Conservation (phyloP, 2,113 vertebrate genomes). For the Carassius carassius region DNA sequence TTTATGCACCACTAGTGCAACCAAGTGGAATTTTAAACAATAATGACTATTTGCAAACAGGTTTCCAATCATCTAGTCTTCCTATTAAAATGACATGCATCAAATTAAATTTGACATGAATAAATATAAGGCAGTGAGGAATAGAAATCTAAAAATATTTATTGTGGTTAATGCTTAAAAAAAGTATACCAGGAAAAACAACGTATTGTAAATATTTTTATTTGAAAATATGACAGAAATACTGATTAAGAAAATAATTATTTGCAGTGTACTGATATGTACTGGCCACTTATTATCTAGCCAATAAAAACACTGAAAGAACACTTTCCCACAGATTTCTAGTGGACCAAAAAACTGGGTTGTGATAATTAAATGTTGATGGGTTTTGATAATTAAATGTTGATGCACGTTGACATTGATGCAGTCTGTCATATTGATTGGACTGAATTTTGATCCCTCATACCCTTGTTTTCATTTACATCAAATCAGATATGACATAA, state of each 20-base stretch:
- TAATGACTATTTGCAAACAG: too few species aligned
- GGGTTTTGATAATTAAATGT: neutral
- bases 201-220: neutral
- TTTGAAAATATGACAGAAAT: neutral
- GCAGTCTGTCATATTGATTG: too few species aligned
- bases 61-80: neutral
- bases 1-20: neutral
- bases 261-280: neutral
- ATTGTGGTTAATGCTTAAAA: neutral
- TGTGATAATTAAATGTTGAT: neutral
- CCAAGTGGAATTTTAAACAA: neutral
- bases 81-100: too few species aligned
- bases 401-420: neutral
- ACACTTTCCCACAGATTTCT: too few species aligned
- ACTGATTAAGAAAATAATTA: neutral
- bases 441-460: neutral
- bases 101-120: neutral
- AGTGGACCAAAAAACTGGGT: neutral
- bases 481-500: neutral
- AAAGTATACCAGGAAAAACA: too few species aligned
- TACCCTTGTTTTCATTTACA: neutral
- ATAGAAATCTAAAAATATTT: neutral
- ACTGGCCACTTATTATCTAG: neutral
- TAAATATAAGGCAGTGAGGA: neutral
- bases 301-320: neutral